Evolutionary conservation across 2,113 vertebrate genomes (phyloP), one percentile per base, ranked within the genome.

Genomic region (Chloroceryle aenea): DNA sequence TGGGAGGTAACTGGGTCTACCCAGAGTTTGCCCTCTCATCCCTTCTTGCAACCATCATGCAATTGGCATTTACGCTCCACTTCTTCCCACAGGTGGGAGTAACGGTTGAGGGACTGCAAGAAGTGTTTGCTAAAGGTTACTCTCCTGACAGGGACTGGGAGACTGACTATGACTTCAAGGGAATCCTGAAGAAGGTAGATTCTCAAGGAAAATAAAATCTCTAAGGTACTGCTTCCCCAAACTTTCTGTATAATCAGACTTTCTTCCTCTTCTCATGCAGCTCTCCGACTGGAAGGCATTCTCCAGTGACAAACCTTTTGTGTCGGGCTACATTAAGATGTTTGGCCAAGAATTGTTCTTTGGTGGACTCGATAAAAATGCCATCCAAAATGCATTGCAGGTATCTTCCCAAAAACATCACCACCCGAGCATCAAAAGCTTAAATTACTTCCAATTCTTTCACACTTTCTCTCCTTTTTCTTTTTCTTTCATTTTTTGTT

Each of bases 281-380:
- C 79, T 97, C 8, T 95, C 97, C 27, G 94, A 95, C 53, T 97
- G 97, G 97, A 98, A 98, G 61, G 78, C 87, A 58, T 43, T 93
- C 77, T 68, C 93, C 43, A 94, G 72, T 61, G 91, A 95, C 26
- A 93, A 97, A 59, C 81, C 93, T 74, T 87, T 96, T 63, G 95
- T 19, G 50, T 91, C 71, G 4, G 64, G 55, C 45, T 95, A 96
- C 68, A 2, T 96, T 81, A 98, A 97, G 80, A 90, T 97, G 83
- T 97, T 97, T 96, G 90, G 50, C 66, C 95, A 98, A 94, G 97
- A 96, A 42, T 0, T 97, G 30, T 69, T 95, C 38, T 98, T 73
- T 68, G 82, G 71, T 43, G 26, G 11, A 69, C 17, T 97, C 38
- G 82, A 94, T 69, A 93, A 95, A 93, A 85, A 95, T 0, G 6